Percentiles rank a stretch among this genome's conserved stretches.
Conservation (phyloP, 2,797 vertebrate species). For the Arrhamphus sclerolepis region DNA sequence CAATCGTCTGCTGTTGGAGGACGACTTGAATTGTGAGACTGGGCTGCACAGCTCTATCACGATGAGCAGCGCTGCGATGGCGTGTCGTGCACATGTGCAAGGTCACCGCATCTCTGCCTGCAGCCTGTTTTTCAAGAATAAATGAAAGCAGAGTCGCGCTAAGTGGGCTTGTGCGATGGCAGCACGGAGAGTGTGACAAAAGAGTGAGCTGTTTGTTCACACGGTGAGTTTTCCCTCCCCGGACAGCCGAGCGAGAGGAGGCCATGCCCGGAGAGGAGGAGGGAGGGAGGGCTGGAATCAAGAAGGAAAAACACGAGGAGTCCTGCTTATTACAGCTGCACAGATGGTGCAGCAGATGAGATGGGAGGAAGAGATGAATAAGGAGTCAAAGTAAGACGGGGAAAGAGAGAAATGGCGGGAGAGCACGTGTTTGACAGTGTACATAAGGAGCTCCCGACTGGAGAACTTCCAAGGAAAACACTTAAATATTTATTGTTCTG, state of each 20-base stretch:
- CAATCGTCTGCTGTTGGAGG: slow-evolving; percentile 52
- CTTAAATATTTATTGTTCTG: slow-evolving; percentile 73
- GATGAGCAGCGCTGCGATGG: slow-evolving; percentile 22
- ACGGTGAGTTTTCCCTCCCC: slow-evolving; percentile 26
- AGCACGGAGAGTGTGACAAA: slow-evolving; percentile 14
- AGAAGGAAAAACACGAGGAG: slow-evolving; percentile 49
- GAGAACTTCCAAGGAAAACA: slow-evolving; percentile 61
- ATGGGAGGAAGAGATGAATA: slow-evolving; percentile 60
- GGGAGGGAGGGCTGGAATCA: slow-evolving; percentile 27
- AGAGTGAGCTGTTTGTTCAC: no score
- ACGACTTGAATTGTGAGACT: slow-evolving; percentile 42
- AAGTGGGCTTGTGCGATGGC: slow-evolving; percentile 18
- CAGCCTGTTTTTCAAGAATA: neutral
- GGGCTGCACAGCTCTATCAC: slow-evolving; percentile 9
- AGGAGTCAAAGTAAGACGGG: slow-evolving; percentile 44
- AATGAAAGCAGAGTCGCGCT: slow-evolving; percentile 27
- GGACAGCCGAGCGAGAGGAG: slow-evolving; percentile 33
- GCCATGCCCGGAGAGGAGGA: slow-evolving; percentile 32
- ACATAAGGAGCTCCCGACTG: slow-evolving; percentile 57
- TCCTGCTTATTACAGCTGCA: slow-evolving; percentile 69
- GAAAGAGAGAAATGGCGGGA: slow-evolving; percentile 46
- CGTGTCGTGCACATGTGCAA: slow-evolving; percentile 9
- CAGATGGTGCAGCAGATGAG: slow-evolving; percentile 80
- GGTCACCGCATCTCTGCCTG: slow-evolving; percentile 20
- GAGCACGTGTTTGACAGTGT: slow-evolving; percentile 59